phyloP scores from a whole-genome alignment of 2,888 invertebrate species.

The Pollenia griseotomentosa region DNA sequence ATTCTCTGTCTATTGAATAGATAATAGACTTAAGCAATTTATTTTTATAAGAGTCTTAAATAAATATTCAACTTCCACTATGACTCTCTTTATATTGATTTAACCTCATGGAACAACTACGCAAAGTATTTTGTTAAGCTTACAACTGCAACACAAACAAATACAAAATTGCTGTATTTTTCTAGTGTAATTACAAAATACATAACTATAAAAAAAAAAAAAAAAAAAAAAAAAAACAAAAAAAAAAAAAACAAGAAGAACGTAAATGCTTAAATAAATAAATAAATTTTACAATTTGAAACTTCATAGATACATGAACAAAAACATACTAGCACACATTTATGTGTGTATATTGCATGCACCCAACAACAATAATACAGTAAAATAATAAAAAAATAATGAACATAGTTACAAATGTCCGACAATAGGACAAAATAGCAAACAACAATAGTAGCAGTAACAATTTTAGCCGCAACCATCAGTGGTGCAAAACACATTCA shows the following conservation, averaged over 20 bases:
- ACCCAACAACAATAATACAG: not conserved
- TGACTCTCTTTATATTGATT: not conserved
- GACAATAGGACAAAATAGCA: conserved; percentile 52
- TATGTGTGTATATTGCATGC: too few species aligned
- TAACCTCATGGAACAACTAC: conserved; percentile 22
- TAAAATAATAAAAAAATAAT: not conserved
- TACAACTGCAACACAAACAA: conserved; percentile 30
- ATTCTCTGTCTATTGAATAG: conserved; percentile 10
- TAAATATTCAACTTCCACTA: conserved; percentile 33
- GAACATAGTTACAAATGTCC: conserved; percentile 43
- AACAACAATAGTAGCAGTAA: conserved; percentile 26
- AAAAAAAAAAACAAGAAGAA: too few species aligned
- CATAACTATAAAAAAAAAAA: conserved; percentile 40
- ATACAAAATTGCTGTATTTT: conserved; percentile 41
- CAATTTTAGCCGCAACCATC: conserved; percentile 43
- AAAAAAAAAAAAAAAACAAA: too few species aligned
- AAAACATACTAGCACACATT: not conserved
- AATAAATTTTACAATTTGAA: conserved; percentile 54
- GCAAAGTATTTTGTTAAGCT: conserved; percentile 27
- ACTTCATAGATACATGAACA: conserved; percentile 21
- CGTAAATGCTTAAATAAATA: conserved; percentile 50
- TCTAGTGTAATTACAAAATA: conserved; percentile 58
- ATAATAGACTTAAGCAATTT: conserved; percentile 36
- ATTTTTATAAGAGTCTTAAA: conserved; percentile 56
- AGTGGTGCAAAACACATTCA: conserved; percentile 19